phyloP scores from a whole-genome alignment of 2,888 invertebrate species.

The Diachrysia chrysitis region DNA sequence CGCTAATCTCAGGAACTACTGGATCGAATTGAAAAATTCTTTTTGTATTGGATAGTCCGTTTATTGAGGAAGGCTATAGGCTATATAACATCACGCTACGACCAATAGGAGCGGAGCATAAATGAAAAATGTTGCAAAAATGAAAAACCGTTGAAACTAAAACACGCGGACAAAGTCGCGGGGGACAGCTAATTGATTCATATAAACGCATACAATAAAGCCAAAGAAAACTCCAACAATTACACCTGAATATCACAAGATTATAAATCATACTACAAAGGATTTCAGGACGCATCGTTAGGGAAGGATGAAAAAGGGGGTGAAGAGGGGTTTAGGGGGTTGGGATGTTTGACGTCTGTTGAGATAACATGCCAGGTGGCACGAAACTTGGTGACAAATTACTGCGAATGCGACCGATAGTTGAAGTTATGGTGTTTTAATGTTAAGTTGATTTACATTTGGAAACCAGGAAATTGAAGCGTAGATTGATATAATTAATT shows the following conservation, averaged over 20 bases:
- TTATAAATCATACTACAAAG: constrained; percentile 61
- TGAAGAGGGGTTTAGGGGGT: constrained; percentile 18
- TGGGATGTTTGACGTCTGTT: constrained; percentile 57
- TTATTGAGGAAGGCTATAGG: no score
- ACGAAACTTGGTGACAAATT: constrained; percentile 63
- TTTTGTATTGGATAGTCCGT: no score
- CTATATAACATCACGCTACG: no score
- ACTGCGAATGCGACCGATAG: constrained; percentile 44
- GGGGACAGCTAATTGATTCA: background rate
- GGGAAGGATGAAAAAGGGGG: constrained; percentile 9
- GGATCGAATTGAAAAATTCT: no score
- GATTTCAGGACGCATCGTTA: constrained; percentile 55
- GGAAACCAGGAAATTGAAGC: background rate
- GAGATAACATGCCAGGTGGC: constrained; percentile 62
- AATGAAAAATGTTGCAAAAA: no score
- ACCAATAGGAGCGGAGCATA: no score
- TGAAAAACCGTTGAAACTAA: no score
- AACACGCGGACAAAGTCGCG: no score
- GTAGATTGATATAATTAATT: background rate
- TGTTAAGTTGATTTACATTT: constrained; percentile 24
- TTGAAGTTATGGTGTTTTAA: constrained; percentile 42
- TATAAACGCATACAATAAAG: background rate
- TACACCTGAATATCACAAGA: constrained; percentile 36
- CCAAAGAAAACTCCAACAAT: constrained; percentile 28
- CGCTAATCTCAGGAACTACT: no score